Conservation (phyloP, 2,113 vertebrate species). For the Rhabdomys dilectus region DNA sequence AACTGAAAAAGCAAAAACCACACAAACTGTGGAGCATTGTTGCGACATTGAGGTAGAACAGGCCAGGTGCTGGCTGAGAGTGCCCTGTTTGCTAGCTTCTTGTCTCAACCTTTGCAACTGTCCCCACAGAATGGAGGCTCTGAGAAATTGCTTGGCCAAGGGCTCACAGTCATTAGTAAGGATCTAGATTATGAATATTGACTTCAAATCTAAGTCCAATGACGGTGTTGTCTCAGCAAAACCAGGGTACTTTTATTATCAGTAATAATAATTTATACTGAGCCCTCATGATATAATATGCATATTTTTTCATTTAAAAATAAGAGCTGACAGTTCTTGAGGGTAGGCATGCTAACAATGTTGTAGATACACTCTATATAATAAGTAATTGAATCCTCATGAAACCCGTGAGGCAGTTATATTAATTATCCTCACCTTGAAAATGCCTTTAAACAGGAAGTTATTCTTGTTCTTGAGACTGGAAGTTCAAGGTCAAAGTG, state of each 20-base stretch:
- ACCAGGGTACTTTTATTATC: not conserved
- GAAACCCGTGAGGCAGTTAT: not conserved
- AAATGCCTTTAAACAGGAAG: slow-evolving; percentile 27
- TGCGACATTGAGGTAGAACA: not conserved
- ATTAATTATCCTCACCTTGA: slow-evolving; percentile 20
- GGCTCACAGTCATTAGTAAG: not conserved
- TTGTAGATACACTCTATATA: slow-evolving; percentile 4
- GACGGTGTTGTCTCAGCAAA: not conserved
- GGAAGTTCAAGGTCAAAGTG: not conserved
- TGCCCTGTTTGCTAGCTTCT: not conserved
- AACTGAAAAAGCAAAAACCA: slow-evolving; percentile 51
- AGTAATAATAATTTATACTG: slow-evolving; percentile 10
- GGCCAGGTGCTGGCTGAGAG: not conserved
- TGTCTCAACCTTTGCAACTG: slow-evolving; percentile 18
- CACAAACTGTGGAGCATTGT: slow-evolving; percentile 29
- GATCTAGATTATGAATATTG: not conserved
- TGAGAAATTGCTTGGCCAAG: not conserved
- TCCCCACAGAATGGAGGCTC: not conserved
- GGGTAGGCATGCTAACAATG: not conserved
- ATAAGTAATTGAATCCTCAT: slow-evolving; percentile 20
- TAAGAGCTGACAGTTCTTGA: slow-evolving; percentile 24
- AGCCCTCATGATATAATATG: not conserved
- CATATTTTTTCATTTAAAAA: slow-evolving; percentile 29
- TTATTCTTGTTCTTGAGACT: not conserved
- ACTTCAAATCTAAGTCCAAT: not conserved